These are phyloP conservation scores for Acrocephalus arundinaceus DNA, from an alignment of 2,113 vertebrate genomes.

Conservation along the genomic window DNA sequence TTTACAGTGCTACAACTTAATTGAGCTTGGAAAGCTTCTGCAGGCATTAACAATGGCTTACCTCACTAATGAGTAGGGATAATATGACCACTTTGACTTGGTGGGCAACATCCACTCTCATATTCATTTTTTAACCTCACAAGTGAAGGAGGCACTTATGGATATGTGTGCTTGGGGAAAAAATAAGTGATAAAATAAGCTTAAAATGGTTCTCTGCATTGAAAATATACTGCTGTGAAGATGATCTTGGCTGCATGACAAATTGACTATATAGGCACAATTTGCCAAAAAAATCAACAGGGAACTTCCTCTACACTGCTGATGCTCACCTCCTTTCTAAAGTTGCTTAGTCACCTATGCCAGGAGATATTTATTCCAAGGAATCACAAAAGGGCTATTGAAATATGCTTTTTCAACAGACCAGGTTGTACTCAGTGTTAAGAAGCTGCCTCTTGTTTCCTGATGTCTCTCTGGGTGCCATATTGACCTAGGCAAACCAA, in stretches of 20 bases:
- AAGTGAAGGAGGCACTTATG: background rate
- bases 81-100: background rate
- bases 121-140: background rate
- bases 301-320: background rate
- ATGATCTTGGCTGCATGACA: background rate
- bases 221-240: background rate
- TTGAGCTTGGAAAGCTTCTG: background rate
- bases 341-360: background rate
- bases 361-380: background rate
- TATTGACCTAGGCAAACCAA: background rate
- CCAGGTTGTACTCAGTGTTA: background rate
- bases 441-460: background rate
- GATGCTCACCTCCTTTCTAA: background rate
- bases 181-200: background rate
- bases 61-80: background rate
- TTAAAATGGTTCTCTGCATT: background rate
- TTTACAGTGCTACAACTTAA: constrained; percentile 34
- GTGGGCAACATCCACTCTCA: background rate
- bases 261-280: background rate
- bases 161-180: background rate
- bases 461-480: background rate
- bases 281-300: background rate
- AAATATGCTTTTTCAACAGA: background rate
- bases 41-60: background rate
- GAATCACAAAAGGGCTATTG: background rate